Base-by-base conservation (phyloP, 2,888 invertebrate genomes). In the Pollenia labialis region DNA sequence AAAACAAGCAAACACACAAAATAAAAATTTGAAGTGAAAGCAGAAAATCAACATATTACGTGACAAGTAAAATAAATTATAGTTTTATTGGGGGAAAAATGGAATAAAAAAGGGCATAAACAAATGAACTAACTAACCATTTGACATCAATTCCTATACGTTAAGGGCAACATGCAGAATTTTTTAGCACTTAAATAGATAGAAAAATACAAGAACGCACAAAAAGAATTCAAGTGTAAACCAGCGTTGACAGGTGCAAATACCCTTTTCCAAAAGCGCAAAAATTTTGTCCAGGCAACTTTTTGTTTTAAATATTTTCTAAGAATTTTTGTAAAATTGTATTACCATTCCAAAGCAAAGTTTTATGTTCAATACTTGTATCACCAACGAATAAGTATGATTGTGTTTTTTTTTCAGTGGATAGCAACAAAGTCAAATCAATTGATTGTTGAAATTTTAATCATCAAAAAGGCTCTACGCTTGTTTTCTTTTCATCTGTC, bases 391-490 rank as follows among this genome's bases (percentile, higher is more conserved):
- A 7, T 16, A 40, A 40, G 9, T 50, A 16, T 32, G 32, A 64
- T 50, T 58, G 23, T 10, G 23, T 74, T 44, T 32, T 54, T 62
- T 8, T 44, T 18, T 12, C 52, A 64, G 44, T 32, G 68, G 74
- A 12, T 23, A 58, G 42, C 40, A 60, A 60, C 42, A 76, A 81
- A 80, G 68, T 87, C 83, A 83, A 84, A 77, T 87, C 86, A 87
- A 87, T 87, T 87, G 80, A 72, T 83, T 87, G 83, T 74, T 87
- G 72, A 81, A 80, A 87, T 72, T 87, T 86, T 72, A 77, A 84
- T 81, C 72, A 74, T 84, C 60, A 81, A 69, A 72, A 62, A 52
- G 71, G 23, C 66, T 86, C 83, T 50, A 81, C 46, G 64, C 46
- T 86, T 71, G 46, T 60, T 66, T 48, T 69, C 72, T 48, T 11